A percentile compares a stretch with the other conserved stretches of the same genome.
phyloP scores from a whole-genome alignment of 2,888 invertebrate species.

The Cylloceria caligata region DNA sequence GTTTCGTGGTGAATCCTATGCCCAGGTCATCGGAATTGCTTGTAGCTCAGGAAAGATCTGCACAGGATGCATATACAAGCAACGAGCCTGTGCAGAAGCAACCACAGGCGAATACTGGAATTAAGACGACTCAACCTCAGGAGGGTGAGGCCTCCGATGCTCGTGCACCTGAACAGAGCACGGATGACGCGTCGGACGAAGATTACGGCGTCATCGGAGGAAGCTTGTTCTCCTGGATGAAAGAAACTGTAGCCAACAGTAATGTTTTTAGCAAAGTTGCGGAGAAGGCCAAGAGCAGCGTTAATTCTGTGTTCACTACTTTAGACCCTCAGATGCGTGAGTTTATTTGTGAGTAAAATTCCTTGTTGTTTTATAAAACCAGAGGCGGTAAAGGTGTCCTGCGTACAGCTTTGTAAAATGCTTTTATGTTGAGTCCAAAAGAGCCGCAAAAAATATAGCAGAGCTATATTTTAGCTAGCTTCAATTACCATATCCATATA shows the following conservation, averaged over 20 bases:
- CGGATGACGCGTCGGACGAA: constrained; percentile 54
- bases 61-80: constrained; percentile 13
- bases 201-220: constrained; percentile 85
- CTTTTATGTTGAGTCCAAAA: neutral
- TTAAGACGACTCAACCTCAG: constrained; percentile 68
- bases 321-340: constrained; percentile 96
- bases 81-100: constrained; percentile 49
- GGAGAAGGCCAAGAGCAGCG: constrained; percentile 91
- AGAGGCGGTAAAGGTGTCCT: constrained; percentile 1
- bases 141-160: constrained; percentile 58
- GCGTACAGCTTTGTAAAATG: neutral
- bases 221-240: constrained; percentile 89
- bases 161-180: constrained; percentile 44
- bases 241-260: constrained; percentile 88
- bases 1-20: constrained; percentile 86
- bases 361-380: constrained; percentile 45
- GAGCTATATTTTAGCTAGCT: neutral
- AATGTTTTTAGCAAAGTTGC: constrained; percentile 89
- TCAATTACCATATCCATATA: neutral
- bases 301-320: constrained; percentile 94
- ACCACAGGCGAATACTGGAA: constrained; percentile 58
- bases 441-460: no score
- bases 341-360: constrained; percentile 89
- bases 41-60: constrained; percentile 45
- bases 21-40: constrained; percentile 76